Conservation (phyloP, 2,888 invertebrate genomes). For the Acrobasis consociella region DNA sequence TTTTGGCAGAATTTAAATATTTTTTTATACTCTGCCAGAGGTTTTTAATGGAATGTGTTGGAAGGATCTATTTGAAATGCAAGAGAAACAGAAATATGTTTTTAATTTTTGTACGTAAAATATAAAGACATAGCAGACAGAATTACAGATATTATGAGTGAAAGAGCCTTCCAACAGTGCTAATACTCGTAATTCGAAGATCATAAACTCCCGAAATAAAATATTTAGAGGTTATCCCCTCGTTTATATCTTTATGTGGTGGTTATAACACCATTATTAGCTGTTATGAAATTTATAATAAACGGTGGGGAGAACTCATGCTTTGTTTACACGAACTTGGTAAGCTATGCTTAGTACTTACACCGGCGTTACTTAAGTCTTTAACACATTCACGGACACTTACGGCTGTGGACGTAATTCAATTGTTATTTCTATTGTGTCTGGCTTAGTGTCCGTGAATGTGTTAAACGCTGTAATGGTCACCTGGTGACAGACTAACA, state of each 20-base stretch:
- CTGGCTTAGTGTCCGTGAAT: no score
- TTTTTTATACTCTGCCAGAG: neutral
- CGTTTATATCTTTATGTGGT: constrained; percentile 12
- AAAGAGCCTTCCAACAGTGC: constrained; percentile 14
- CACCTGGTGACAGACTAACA: no score
- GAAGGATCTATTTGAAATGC: neutral
- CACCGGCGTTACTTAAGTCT: no score
- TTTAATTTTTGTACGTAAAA: neutral
- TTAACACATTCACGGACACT: no score
- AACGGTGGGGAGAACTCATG: neutral
- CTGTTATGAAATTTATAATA: constrained; percentile 12
- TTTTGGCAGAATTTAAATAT: no score
- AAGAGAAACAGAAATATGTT: neutral
- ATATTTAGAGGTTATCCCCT: constrained; percentile 10
- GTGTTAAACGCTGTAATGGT: no score
- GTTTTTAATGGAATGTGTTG: neutral
- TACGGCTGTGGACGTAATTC: no score
- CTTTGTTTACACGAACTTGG: constrained; percentile 4
- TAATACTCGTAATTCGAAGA: constrained; percentile 21
- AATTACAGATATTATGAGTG: neutral
- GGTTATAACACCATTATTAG: constrained; percentile 10
- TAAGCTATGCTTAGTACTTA: neutral
- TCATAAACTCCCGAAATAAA: constrained; percentile 20
- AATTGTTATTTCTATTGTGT: no score
- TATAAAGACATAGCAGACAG: neutral